These are phyloP conservation scores for Cromileptes altivelis DNA, from an alignment of 2,113 vertebrate species.

Conservation along the genomic window DNA sequence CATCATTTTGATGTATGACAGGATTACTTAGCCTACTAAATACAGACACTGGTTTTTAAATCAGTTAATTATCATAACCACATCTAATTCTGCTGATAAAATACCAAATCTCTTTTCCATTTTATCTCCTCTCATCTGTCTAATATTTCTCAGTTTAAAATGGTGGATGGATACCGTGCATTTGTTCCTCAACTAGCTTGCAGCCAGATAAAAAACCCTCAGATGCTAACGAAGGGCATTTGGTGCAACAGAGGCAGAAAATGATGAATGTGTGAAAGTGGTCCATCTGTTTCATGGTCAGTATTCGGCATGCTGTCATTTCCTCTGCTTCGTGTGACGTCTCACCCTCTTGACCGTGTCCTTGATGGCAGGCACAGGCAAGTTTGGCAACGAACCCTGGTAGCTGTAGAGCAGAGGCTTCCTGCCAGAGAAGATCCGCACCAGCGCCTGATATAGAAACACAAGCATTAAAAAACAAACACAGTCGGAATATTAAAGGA, in stretches of 20 bases:
- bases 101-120: background rate
- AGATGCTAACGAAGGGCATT: background rate
- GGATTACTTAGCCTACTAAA: background rate
- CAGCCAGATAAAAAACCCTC: background rate
- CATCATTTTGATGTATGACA: background rate
- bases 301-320: conserved; percentile 19
- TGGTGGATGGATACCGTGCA: background rate
- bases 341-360: conserved; percentile 91
- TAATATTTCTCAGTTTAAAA: background rate
- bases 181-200: background rate
- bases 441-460: conserved; percentile 85
- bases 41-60: background rate
- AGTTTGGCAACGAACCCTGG: conserved; percentile 90
- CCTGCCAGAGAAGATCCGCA: conserved; percentile 93
- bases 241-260: background rate
- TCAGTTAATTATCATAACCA: background rate
- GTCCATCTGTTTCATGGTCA: conserved; percentile 39
- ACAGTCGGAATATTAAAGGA: conserved; percentile 6
- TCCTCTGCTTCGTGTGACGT: conserved; percentile 37
- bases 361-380: conserved; percentile 88
- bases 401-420: conserved; percentile 91
- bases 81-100: background rate
- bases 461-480: conserved; percentile 21
- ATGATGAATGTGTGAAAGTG: conserved; percentile 9
- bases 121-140: background rate